Evolutionary conservation across 2,113 vertebrate species (phyloP).

Genomic region (Boleophthalmus pectinirostris): DNA sequence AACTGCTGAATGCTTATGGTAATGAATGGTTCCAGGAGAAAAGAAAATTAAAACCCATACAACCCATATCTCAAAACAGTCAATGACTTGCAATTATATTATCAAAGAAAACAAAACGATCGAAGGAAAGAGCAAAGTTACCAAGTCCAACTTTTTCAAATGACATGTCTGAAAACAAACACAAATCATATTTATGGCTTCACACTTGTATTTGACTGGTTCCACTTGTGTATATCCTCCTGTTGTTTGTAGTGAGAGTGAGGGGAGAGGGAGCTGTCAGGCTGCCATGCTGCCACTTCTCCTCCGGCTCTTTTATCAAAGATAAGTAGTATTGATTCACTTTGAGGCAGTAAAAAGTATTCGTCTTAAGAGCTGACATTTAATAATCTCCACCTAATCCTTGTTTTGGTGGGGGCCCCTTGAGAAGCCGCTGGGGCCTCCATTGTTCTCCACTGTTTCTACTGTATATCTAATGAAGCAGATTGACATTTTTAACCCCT

Average conservation of each 20-base stretch:
- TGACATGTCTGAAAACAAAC: not conserved
- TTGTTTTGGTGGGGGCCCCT: constrained; percentile 68
- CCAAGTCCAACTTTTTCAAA: not conserved
- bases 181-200: constrained; percentile 13
- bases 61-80: not conserved
- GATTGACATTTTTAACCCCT: constrained; percentile 35
- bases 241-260: constrained; percentile 31
- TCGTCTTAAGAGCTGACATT: constrained; percentile 80
- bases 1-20: not conserved
- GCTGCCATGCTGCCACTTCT: constrained; percentile 63
- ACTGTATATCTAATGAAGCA: constrained; percentile 57
- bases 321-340: constrained; percentile 82
- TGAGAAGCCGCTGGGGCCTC: constrained; percentile 58
- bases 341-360: constrained; percentile 79
- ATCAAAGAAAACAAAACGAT: not conserved
- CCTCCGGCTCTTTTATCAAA: constrained; percentile 76
- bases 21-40: not conserved
- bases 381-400: constrained; percentile 81
- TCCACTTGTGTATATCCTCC: constrained; percentile 41
- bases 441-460: constrained; percentile 55
- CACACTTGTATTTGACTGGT: constrained; percentile 32
- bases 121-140: not conserved
- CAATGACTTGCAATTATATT: not conserved
- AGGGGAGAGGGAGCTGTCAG: constrained; percentile 59
- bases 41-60: not conserved